A percentile compares a stretch with the other conserved stretches of the same genome.
Conservation (phyloP, 1,140 invertebrate genomes). For the Trichonephila clavipes region DNA sequence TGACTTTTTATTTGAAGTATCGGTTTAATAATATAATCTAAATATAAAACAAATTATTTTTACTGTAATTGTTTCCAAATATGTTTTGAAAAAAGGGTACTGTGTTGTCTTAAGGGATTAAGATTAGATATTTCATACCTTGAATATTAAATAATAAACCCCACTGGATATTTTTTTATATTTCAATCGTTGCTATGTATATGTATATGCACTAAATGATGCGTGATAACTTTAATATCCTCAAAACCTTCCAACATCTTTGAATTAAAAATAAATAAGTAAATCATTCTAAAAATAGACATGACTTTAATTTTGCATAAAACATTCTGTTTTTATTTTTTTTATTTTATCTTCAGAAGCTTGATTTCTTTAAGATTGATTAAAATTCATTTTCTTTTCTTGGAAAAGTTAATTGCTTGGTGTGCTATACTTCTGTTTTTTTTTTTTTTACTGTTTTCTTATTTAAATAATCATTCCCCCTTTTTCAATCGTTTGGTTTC, state of each 20-base stretch:
- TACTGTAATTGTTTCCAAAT: too few relatives aligned
- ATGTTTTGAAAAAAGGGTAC: too few relatives aligned
- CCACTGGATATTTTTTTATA: too few relatives aligned
- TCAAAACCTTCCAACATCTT: too few relatives aligned
- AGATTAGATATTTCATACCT: too few relatives aligned
- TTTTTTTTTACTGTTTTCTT: neutral
- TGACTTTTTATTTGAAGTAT: too few relatives aligned
- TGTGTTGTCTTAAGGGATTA: too few relatives aligned
- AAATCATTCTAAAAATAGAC: neutral
- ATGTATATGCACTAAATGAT: too few relatives aligned
- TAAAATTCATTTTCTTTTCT: constrained; percentile 8
- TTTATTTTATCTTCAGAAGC: neutral
- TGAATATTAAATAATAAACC: too few relatives aligned
- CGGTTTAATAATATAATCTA: too few relatives aligned
- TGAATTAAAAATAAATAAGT: neutral
- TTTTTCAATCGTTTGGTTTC: constrained; percentile 7
- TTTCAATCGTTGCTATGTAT: too few relatives aligned
- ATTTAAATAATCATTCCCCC: constrained; percentile 13
- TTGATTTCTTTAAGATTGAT: neutral
- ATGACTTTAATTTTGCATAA: neutral
- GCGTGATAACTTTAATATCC: neutral
- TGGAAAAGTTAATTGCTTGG: neutral
- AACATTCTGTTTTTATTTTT: neutral
- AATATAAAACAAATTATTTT: too few relatives aligned
- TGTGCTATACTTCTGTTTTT: neutral